Evolutionary conservation across 2,797 vertebrate species (phyloP), one percentile per base, ranked within the genome.

Genomic region (Sebastes jordani): DNA sequence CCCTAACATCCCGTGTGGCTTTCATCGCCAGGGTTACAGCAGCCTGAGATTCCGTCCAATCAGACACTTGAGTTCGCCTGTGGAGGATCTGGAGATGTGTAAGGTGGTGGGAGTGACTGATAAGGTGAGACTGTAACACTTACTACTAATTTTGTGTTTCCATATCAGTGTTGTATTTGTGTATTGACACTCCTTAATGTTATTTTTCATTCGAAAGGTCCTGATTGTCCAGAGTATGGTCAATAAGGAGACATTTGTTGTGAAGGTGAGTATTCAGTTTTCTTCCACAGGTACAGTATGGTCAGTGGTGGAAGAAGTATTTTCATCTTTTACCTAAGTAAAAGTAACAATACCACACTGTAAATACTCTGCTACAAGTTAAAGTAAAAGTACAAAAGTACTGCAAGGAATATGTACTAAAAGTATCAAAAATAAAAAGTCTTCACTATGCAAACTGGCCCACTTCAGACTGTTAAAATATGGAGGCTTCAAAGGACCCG

Each of bases 11-110:
- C 1, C 49, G 25, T 58, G 23, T 73, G 56, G n/a, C 55, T 77
- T 82, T 86, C 80, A n/a, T 77, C 32, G 22, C 1, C 93, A 99
- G 98, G 99, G 99, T 77, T 99, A 98, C 95, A 99, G 98, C 95
- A 99, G 98, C 90, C 94, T 99, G 87, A 95, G 98, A 83, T 98
- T 99, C 84, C 97, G 98, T 71, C 99, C 98, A 0, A 97, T 99
- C 91, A 96, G 99, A 96, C 97, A 97, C 0, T 93, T 99, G 88
- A 99, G 97, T 86, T 97, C 97, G 0, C 97, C 97, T 0, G 96
- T 99, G 91, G 99, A 99, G 89, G 97, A 99, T 88, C 95, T 99
- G 86, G 97, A 96, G 81, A 96, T 94, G 85, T 99, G 96, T 88
- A 97, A 96, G 82, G 97, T 99, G 59, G 93, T 98, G 20, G 97